Evolutionary conservation across 2,113 vertebrate species (phyloP), one percentile per base, ranked within the genome.

Genomic region (Ancistrus triradiatus): DNA sequence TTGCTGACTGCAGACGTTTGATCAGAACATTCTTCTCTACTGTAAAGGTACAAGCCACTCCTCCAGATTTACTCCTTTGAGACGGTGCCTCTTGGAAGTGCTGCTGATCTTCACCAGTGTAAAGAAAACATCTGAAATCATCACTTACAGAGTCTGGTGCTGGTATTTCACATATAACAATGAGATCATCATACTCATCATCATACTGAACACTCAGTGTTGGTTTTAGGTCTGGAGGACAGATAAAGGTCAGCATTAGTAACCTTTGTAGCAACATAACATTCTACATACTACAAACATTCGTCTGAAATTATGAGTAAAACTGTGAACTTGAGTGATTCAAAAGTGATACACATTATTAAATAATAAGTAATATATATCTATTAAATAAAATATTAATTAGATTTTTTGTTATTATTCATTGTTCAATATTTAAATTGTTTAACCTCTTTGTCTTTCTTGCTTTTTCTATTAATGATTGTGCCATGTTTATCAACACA

Each of bases 91-190:
- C 3, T 11, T 19, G 10, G 19, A 61, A 51, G 25, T 0, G 42
- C 28, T 33, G 43, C 33, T 10, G 10, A 48, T 38, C 21, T 53
- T 74, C 49, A 49, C 65, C 68, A 70, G 44, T 61, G 63, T 77
- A 77, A 31, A 77, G 51, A 24, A 40, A 40, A 73, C 70, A 73
- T n/a, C 0, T 68, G 31, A 70, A 28, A 13, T 28, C 38, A 59
- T 27, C 27, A 35, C 15, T 3, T 33, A 51, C 66, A 64, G 50
- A 15, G 15, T 22, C 31, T 22, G 33, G 7, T 7, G n/a, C 25
- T 9, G 49, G 19, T 21, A 50, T 51, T 33, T 14, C 21, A 70
- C 74, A 77, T 1, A 1, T 0, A 44, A 70, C 8, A 4, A 0
- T 13, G 18, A 60, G 2, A 2, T 0, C 4, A 2, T 6, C 21